Evolutionary conservation across 2,888 invertebrate species (phyloP).

Genomic region (Gerris lacustris): DNA sequence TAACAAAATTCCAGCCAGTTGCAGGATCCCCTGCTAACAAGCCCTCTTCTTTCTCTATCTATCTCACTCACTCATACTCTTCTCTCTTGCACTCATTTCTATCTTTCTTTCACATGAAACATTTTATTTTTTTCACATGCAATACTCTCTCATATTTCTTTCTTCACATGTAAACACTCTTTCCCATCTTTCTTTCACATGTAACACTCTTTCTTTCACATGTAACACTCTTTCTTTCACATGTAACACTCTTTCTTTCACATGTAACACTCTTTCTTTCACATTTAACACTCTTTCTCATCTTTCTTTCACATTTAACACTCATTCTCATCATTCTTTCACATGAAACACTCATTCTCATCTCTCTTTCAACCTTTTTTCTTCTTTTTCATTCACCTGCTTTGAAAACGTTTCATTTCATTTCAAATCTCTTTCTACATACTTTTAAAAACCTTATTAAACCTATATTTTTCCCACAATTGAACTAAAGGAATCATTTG

Average conservation of each 20-base stretch:
- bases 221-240: too few relatives aligned
- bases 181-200: too few relatives aligned
- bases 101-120: not conserved
- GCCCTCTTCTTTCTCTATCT: constrained; percentile 27
- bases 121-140: not conserved
- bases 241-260: not conserved
- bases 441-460: too few relatives aligned
- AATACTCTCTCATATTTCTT: constrained; percentile 27
- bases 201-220: too few relatives aligned
- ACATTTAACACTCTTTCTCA: constrained; percentile 23
- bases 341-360: not conserved
- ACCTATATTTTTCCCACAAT: too few relatives aligned
- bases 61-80: constrained; percentile 11
- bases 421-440: too few relatives aligned
- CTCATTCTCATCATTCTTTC: not conserved
- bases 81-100: not conserved
- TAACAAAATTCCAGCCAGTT: not conserved
- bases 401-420: too few relatives aligned
- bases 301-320: constrained; percentile 23
- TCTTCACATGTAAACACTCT: constrained; percentile 16
- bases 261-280: not conserved
- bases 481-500: too few relatives aligned
- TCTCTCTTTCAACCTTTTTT: too few relatives aligned
- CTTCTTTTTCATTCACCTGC: too few relatives aligned
- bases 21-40: constrained; percentile 27